Evolutionary conservation across 2,797 vertebrate species (phyloP).

Genomic region (Pseudochaenichthys georgianus): DNA sequence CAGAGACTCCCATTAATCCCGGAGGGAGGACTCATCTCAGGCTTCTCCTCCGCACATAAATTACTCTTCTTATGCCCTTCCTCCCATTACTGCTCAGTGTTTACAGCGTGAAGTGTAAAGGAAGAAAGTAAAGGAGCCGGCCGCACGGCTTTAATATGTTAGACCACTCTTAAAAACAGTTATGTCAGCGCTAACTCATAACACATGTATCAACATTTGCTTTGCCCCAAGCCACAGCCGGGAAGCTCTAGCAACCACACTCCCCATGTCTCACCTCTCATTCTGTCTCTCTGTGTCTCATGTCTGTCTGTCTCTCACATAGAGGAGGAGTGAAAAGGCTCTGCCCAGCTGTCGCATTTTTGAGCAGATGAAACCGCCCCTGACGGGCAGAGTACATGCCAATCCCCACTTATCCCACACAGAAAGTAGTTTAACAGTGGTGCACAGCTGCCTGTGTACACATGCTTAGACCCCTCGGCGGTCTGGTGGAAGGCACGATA

Average conservation of each 20-base stretch:
- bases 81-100: conserved; percentile 76
- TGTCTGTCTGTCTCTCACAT: conserved; percentile 55
- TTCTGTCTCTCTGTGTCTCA: conserved; percentile 51
- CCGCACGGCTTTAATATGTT: conserved; percentile 82
- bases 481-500: conserved; percentile 73
- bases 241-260: conserved; percentile 54
- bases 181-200: conserved; percentile 74
- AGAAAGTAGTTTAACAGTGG: conserved; percentile 70
- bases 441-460: conserved; percentile 72
- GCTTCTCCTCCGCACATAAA: conserved; percentile 83
- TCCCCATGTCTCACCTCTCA: conserved; percentile 44
- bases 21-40: conserved; percentile 80
- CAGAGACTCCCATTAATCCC: conserved; percentile 85
- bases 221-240: conserved; percentile 68
- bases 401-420: conserved; percentile 76
- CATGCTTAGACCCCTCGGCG: conserved; percentile 68
- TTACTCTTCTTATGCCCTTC: conserved; percentile 81
- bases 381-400: conserved; percentile 71
- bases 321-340: conserved; percentile 67
- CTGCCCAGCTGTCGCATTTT: conserved; percentile 79
- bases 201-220: conserved; percentile 85
- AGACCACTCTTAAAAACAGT: conserved; percentile 79
- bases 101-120: conserved; percentile 71
- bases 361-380: conserved; percentile 77
- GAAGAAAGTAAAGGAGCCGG: conserved; percentile 61